phyloP scores from a whole-genome alignment of 1,140 invertebrate genomes.

The Eumeta japonica region DNA sequence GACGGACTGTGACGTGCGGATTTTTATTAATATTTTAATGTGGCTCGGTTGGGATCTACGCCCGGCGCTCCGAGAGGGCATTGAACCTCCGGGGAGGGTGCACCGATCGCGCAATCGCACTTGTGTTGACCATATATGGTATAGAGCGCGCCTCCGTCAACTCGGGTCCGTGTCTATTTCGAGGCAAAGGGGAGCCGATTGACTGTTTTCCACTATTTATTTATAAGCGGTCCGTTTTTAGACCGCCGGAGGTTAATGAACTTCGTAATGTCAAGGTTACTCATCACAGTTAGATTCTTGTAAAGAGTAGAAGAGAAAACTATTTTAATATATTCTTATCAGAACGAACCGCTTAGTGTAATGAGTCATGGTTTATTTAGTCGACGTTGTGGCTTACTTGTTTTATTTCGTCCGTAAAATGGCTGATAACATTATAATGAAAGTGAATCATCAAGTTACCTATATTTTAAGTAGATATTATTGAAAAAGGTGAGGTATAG shows the following conservation, averaged over 20 bases:
- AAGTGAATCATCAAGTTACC: too few species aligned
- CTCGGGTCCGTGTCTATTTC: conserved; percentile 39
- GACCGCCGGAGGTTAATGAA: conserved; percentile 16
- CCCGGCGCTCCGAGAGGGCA: conserved; percentile 25
- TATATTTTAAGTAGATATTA: too few species aligned
- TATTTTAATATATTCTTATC: too few species aligned
- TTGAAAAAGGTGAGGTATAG: too few species aligned
- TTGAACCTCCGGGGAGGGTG: conserved; percentile 38
- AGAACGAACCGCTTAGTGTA: too few species aligned
- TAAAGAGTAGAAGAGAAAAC: too few species aligned
- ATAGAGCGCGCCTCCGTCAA: conserved; percentile 34
- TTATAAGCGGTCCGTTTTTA: neutral
- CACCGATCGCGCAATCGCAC: conserved; percentile 47
- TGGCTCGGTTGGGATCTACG: conserved; percentile 10
- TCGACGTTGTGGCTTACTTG: too few species aligned
- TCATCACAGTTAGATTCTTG: too few species aligned
- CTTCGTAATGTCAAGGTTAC: conserved; percentile 22
- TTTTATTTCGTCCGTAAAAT: too few species aligned
- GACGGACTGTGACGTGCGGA: neutral
- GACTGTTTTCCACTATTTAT: conserved; percentile 7
- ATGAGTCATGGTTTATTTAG: too few species aligned
- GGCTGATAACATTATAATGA: too few species aligned
- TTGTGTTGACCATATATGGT: conserved; percentile 51
- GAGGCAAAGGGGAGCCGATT: conserved; percentile 18
- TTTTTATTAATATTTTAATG: conserved; percentile 14